These are phyloP conservation scores for Coccyzus lansbergi DNA, from an alignment of 2,797 vertebrate species.

Conservation along the genomic window DNA sequence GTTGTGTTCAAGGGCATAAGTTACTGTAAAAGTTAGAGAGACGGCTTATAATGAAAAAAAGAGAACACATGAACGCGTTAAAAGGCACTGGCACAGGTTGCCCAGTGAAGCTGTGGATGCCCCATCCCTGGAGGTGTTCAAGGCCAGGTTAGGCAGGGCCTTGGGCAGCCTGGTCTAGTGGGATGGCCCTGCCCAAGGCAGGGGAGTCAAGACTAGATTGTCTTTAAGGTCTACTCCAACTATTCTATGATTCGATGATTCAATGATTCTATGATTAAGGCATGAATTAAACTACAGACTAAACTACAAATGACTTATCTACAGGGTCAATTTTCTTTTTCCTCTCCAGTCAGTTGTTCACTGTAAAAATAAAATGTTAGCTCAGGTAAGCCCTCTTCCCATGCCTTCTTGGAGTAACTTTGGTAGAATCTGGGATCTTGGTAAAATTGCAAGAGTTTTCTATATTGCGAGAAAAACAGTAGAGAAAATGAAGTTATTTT, in stretches of 20 bases:
- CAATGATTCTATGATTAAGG: not conserved
- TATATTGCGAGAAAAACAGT: not conserved
- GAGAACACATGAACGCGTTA: not conserved
- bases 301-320: not conserved
- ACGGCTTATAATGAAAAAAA: not conserved
- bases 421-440: not conserved
- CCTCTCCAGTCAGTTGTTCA: not conserved
- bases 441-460: not conserved
- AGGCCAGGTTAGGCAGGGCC: no score
- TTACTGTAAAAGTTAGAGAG: not conserved
- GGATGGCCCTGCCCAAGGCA: no score
- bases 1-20: no score
- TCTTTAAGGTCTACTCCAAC: no score
- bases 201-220: no score
- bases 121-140: no score
- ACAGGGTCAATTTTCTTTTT: not conserved
- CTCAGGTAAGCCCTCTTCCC: not conserved
- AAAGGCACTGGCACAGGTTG: no score
- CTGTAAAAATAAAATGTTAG: not conserved
- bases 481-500: not conserved
- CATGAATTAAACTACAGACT: not conserved
- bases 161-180: no score
- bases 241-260: no score
- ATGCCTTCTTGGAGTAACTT: not conserved
- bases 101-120: no score